Evolutionary conservation across 2,113 vertebrate genomes (phyloP).

Genomic region (Hydrochoerus hydrochaeris): DNA sequence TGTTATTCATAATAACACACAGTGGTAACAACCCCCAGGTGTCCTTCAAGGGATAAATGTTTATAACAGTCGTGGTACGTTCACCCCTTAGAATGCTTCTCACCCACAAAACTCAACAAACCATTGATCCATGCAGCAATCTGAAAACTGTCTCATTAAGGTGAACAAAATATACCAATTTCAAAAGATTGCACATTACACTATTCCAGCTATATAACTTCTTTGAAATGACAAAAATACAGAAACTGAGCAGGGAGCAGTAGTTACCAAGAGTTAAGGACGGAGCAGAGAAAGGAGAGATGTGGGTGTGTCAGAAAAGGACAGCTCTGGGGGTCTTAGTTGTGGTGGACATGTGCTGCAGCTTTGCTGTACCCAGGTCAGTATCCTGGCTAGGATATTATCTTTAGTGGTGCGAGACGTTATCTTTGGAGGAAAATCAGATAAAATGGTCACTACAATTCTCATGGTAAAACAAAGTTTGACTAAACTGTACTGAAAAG

Average conservation of each 20-base stretch:
- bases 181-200: background rate
- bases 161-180: background rate
- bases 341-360: background rate
- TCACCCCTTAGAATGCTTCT: background rate
- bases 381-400: background rate
- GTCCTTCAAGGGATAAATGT: background rate
- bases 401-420: background rate
- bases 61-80: background rate
- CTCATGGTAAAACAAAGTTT: background rate
- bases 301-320: rapidly evolving
- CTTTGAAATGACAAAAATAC: background rate
- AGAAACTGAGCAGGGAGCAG: background rate
- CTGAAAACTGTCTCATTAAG: background rate
- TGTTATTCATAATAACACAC: background rate
- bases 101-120: background rate
- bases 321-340: too few relatives aligned
- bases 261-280: background rate
- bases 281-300: background rate
- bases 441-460: background rate
- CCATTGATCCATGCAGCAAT: background rate
- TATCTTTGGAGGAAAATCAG: background rate
- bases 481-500: background rate
- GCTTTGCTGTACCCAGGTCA: background rate
- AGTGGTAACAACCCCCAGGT: background rate
- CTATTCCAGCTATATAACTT: background rate